Conservation (phyloP, 2,797 vertebrate species). For the Pelobates cultripes region DNA sequence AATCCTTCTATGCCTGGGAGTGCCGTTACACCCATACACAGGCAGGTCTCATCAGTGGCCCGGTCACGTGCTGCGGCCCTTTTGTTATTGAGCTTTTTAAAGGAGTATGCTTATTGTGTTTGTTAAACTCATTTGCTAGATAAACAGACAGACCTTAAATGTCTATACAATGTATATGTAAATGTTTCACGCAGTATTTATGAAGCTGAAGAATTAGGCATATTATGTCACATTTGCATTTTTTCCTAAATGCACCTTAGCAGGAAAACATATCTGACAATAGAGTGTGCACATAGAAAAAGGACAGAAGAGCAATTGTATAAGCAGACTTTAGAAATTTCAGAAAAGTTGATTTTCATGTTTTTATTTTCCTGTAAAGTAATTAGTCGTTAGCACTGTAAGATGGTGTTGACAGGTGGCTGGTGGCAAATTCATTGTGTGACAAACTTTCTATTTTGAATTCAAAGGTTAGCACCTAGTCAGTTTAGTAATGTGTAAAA, state of each 20-base stretch:
- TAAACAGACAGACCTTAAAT: too few relatives aligned
- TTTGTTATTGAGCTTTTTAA: too few relatives aligned
- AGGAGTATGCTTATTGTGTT: too few relatives aligned
- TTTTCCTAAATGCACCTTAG: background rate
- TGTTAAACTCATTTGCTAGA: too few relatives aligned
- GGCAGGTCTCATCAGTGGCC: too few relatives aligned
- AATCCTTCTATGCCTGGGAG: too few relatives aligned
- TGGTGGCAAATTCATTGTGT: constrained; percentile 37
- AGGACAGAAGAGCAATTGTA: background rate
- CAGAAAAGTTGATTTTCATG: background rate
- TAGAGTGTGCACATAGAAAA: background rate
- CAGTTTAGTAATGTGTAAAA: constrained; percentile 23
- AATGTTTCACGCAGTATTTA: too few relatives aligned
- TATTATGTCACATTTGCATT: background rate
- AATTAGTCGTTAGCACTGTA: constrained; percentile 36
- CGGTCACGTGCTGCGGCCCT: too few relatives aligned
- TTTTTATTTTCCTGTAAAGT: constrained; percentile 16
- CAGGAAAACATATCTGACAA: background rate
- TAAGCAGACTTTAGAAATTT: constrained; percentile 7
- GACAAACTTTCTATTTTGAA: constrained; percentile 48
- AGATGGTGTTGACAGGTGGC: constrained; percentile 36
- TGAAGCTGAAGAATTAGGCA: background rate
- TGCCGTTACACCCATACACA: too few relatives aligned
- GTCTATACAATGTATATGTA: too few relatives aligned
- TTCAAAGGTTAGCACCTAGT: constrained; percentile 43